Percentiles rank a stretch among this genome's conserved stretches.
These are phyloP conservation scores for Poecilia picta DNA, from an alignment of 2,797 vertebrate species.

Conservation along the genomic window DNA sequence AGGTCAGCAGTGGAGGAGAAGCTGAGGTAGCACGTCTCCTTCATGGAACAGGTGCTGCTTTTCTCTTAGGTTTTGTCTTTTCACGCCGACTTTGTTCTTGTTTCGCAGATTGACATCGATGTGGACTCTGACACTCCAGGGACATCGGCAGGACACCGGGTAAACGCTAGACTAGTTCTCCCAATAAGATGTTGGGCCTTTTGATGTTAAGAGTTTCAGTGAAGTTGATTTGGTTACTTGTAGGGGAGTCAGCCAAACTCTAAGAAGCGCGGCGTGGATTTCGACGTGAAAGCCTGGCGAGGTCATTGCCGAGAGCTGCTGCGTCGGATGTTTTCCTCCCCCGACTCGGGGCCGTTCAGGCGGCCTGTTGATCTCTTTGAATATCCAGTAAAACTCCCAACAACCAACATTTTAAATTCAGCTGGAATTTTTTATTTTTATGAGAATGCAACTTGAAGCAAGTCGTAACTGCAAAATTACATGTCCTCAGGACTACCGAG, in stretches of 20 bases:
- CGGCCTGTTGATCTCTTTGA: conserved; percentile 91
- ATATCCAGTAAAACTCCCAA: conserved; percentile 84
- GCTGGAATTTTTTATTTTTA: not conserved
- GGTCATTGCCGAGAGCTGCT: conserved; percentile 89
- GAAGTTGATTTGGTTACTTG: conserved; percentile 11
- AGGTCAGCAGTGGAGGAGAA: conserved; percentile 89
- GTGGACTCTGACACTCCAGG: conserved; percentile 96
- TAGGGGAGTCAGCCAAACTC: conserved; percentile 58
- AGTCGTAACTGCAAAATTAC: not conserved
- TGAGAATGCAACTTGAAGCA: not conserved
- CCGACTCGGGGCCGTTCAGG: conserved; percentile 92
- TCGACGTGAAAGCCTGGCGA: conserved; percentile 86
- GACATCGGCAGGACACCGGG: conserved; percentile 90
- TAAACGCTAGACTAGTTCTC: conserved; percentile 62
- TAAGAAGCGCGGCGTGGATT: conserved; percentile 83
- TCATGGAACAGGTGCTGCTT: not conserved
- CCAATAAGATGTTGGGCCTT: not conserved
- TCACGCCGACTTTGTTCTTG: not conserved
- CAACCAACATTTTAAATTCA: not conserved
- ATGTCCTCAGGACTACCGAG: conserved; percentile 87
- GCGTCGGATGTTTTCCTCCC: conserved; percentile 87
- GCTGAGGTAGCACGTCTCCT: conserved; percentile 77
- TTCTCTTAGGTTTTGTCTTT: not conserved
- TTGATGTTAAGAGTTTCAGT: not conserved
- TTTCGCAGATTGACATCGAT: conserved; percentile 85